Base-by-base conservation (phyloP, 2,113 vertebrate genomes). In the Zeus faber region DNA sequence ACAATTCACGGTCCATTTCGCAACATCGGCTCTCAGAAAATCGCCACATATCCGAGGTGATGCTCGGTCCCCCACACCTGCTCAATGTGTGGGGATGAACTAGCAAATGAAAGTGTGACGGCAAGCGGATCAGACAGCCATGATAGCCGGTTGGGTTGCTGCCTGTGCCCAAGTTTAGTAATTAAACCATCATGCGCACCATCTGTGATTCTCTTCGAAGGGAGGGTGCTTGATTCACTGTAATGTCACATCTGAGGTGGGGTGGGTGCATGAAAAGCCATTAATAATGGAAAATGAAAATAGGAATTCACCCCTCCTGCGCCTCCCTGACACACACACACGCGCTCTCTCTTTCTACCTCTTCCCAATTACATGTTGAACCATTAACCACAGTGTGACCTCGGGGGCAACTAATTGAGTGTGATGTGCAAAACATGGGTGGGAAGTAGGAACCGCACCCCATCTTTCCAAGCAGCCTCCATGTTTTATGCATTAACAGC, bases 121-220 rank as follows among this genome's bases (percentile, higher is more conserved):
- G n/a, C n/a, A n/a, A n/a, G n/a, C n/a, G 1, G 46, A 63, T 37
- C 29, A 35, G 41, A 56, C 47, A 63, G 27, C 24, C 9, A 6
- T 49, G 51, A 46, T 39, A 29, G 54, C 62, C 25, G 22, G 6
- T n/a, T n/a, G n/a, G n/a, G n/a, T n/a, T n/a, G n/a, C n/a, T n/a
- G n/a, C n/a, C n/a, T n/a, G n/a, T n/a, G n/a, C n/a, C n/a, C n/a
- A n/a, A n/a, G n/a, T n/a, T n/a, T n/a, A n/a, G 6, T 0, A n/a
- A 62, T 52, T 53, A 47, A 69, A 46, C 33, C 20, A 13, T 68
- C 10, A 40, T n/a, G 52, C 18, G 41, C 17, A 21, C 14, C 37
- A n/a, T 3, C n/a, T n/a, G n/a, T n/a, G n/a, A n/a, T n/a, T n/a
- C n/a, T n/a, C n/a, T n/a, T n/a, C n/a, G n/a, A n/a, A n/a, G n/a